Base-by-base conservation (phyloP, 2,888 invertebrate genomes). In the Ecdyonurus torrentis region DNA sequence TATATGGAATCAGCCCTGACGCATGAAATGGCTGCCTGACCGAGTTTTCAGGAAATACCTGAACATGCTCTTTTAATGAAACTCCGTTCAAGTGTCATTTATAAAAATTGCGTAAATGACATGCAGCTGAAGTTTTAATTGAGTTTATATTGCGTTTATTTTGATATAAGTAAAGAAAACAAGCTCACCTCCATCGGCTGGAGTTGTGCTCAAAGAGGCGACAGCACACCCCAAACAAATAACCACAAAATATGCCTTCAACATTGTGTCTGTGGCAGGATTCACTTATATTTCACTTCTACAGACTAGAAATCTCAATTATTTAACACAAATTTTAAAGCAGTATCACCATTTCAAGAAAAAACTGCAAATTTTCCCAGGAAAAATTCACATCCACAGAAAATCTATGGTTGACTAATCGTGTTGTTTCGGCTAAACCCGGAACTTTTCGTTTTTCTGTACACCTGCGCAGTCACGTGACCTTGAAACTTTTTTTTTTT, bases 21-120 rank as follows among this genome's bases (percentile, higher is more conserved):
- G 55, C 55, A 55, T 55, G 55, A 55, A 55, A 55, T 55, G 55
- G 55, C 55, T 55, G 55, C 55, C 55, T 55, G 55, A 55, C 55
- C 55, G 55, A 55, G 22, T 55, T 55, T 55, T 22, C 20, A 20
- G 5, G 7, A n/a, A 55, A 37, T n/a, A n/a, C n/a, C n/a, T n/a
- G n/a, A n/a, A n/a, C n/a, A n/a, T n/a, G n/a, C n/a, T n/a, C n/a
- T n/a, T n/a, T n/a, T n/a, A n/a, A n/a, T n/a, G n/a, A n/a, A n/a
- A n/a, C n/a, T n/a, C n/a, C n/a, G n/a, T n/a, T n/a, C n/a, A n/a
- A n/a, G n/a, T n/a, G n/a, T n/a, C n/a, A n/a, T n/a, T n/a, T n/a
- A n/a, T n/a, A n/a, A n/a, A n/a, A n/a, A n/a, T n/a, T n/a, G n/a
- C n/a, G n/a, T n/a, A n/a, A n/a, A n/a, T n/a, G n/a, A n/a, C n/a